phyloP scores from a whole-genome alignment of 2,888 invertebrate genomes.

The Drosophila borborema region DNA sequence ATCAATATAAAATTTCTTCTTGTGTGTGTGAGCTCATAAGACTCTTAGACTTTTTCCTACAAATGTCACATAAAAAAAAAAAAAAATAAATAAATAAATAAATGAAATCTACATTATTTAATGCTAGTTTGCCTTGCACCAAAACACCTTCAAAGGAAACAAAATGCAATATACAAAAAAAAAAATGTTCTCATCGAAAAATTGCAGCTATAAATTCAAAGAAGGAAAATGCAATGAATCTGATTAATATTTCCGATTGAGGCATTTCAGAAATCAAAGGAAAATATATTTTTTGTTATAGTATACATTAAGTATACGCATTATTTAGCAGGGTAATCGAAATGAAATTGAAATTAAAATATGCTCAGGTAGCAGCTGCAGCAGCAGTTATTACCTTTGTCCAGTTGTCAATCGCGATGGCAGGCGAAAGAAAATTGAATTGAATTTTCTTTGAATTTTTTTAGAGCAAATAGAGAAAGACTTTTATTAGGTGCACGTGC shows the following conservation, averaged over 20 bases:
- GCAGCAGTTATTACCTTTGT: not conserved
- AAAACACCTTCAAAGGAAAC: not conserved
- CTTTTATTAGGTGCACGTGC: conserved; percentile 11
- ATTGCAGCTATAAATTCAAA: not conserved
- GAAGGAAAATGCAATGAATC: not conserved
- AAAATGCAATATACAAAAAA: not conserved
- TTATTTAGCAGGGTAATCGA: not conserved
- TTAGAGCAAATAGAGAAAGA: not conserved
- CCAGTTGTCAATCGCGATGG: not conserved
- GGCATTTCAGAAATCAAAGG: not conserved
- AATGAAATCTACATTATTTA: not conserved
- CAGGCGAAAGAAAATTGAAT: conserved; percentile 3
- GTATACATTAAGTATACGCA: not conserved
- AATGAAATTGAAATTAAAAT: conserved; percentile 3
- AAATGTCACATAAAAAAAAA: not conserved
- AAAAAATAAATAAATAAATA: too few relatives aligned
- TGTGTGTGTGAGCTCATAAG: too few relatives aligned
- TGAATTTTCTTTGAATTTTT: not conserved
- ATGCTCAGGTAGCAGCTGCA: not conserved
- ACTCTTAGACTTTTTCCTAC: not conserved
- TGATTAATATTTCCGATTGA: not conserved
- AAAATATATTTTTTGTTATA: not conserved
- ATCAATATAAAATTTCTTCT: too few relatives aligned
- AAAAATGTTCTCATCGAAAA: not conserved
- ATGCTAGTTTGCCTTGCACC: not conserved